Base-by-base conservation (phyloP, 2,113 vertebrate species). In the Meleagris gallopavo region DNA sequence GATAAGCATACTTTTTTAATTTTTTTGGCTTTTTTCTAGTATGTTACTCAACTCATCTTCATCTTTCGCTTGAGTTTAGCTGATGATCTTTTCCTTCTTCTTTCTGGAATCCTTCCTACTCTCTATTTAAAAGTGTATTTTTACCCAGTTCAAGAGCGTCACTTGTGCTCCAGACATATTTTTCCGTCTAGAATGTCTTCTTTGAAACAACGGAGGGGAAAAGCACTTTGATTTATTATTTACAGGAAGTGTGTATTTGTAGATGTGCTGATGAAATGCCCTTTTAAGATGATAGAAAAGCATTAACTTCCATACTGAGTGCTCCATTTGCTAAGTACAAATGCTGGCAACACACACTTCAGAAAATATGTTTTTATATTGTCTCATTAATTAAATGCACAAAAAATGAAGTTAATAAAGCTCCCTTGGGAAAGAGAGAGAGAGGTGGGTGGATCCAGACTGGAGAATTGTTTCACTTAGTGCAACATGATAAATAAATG, bases 181-280 rank as follows among this genome's bases (percentile, higher is more conserved):
- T 77, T 94, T 80, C 38, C 36, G 10, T 41, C 18, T 54, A 65
- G 84, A 90, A 71, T 77, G n/a, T 88, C 11, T 17, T 50, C 22
- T 82, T 86, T 38, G 36, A 76, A 76, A 85, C 30, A 86, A 65
- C 9, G 0, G 1, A 72, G 36, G 11, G 10, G 61, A 75, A 82
- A 50, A 84, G 18, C 5, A 4, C 13, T 87, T 94, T 92, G 55
- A 85, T 94, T 90, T 94, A 58, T 88, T 72, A 83, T 92, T 92
- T 84, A 83, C 64, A 64, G 38, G 52, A 90, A 81, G 21, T 48
- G 25, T 70, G 21, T 66, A 32, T 48, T 93, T 83, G 58, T 82
- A 73, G 71, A 32, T 87, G 40, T 84, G 36, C 29, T 95, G 81
- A 85, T 93, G 66, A 92, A 93, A 80, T 88, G 55, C 45, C 46